Evolutionary conservation across 1,140 invertebrate genomes (phyloP), one percentile per base, ranked within the genome.

Genomic region (Achatina immaculata): DNA sequence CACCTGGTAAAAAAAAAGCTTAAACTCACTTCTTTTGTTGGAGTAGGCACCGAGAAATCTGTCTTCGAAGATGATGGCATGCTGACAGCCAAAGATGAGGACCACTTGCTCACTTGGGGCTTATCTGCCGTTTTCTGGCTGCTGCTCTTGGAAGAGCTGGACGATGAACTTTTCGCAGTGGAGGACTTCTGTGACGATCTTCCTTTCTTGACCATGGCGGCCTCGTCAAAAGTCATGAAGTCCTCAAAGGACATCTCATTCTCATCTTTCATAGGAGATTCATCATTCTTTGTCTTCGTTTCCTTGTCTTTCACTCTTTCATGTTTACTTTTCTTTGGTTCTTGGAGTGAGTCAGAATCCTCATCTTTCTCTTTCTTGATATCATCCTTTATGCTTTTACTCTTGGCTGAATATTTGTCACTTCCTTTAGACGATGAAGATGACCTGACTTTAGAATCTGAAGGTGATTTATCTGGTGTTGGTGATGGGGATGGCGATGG

Each of bases 241-340:
- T 87, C 87, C 48, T 85, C 87, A 81, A 87, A 88, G 24, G 87
- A 88, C 48, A 84, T 73, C 16, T 72, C 78, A 72, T 74, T 72
- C 19, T 86, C 78, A 14, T 38, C 55, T 14, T 65, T 55, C 16
- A 78, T 66, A 16, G 40, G 24, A 14, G 68, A 51, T 36, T 72
- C 72, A 14, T 34, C 28, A 0, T 78, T 38, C 45, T 74, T 51
- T 65, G 40, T 38, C 45, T 74, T 51, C 51, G 40, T 34, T 66
- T 79, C 38, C 72, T 62, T 40, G 42, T 21, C 51, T 71, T 62
- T 62, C n/a, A n/a, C n/a, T n/a, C n/a, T n/a, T n/a, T n/a, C n/a
- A n/a, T n/a, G n/a, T n/a, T n/a, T 66, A 43, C 34, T 38, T 40
- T 34, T 81, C 48, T 31, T 48, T 81, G 40, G 66, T 36, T 38